Evolutionary conservation across 2,888 invertebrate genomes (phyloP).

Genomic region (Oeneis ivallda): DNA sequence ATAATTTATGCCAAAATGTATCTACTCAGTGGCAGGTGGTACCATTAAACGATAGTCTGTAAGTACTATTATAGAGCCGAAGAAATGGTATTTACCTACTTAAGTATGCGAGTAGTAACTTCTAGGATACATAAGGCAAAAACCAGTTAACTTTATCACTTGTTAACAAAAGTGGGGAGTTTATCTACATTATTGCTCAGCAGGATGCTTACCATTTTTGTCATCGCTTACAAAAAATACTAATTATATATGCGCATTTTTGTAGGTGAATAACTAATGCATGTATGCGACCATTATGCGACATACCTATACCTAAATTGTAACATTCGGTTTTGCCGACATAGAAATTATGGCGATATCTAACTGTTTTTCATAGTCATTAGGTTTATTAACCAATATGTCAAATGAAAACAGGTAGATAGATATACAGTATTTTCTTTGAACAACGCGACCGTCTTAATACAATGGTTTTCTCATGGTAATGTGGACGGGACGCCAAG

Average conservation of each 20-base stretch:
- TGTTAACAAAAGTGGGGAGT: constrained; percentile 8
- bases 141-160: constrained; percentile 5
- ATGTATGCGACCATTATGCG: constrained; percentile 12
- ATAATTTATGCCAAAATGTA: constrained; percentile 10
- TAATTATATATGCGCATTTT: constrained; percentile 8
- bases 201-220: constrained; percentile 6
- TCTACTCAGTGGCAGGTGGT: constrained; percentile 1
- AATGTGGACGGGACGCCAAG: neutral
- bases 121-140: constrained; percentile 5
- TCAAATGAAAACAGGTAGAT: constrained; percentile 1
- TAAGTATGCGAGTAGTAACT: neutral
- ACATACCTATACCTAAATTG: neutral
- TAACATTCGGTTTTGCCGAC: neutral
- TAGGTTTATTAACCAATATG: neutral
- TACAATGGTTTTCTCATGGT: constrained; percentile 8
- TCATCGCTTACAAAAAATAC: neutral
- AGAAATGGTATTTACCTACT: constrained; percentile 5
- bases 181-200: neutral
- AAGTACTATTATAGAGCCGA: constrained; percentile 2
- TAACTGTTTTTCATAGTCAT: neutral
- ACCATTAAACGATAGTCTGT: neutral
- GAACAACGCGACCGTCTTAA: neutral
- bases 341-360: neutral
- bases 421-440: neutral
- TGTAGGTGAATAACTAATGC: constrained; percentile 7